Evolutionary conservation across 2,113 vertebrate species (phyloP).

Genomic region (Coreoperca whiteheadi): DNA sequence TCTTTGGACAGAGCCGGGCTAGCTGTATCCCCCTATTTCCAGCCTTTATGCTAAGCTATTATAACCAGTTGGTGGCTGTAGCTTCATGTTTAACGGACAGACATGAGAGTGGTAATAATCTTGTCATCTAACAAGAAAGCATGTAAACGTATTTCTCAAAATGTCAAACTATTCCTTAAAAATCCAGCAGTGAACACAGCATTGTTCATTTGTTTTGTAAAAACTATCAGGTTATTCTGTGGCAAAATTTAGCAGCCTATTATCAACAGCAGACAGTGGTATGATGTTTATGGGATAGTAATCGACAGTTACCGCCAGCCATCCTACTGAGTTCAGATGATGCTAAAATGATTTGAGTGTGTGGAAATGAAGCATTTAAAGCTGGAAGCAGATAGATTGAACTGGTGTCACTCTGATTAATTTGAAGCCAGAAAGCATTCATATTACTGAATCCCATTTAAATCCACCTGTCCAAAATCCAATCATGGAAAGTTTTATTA

Average conservation of each 20-base stretch:
- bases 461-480: constrained; percentile 35
- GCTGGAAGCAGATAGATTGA: constrained; percentile 29
- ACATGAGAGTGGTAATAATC: no score
- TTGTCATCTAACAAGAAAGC: background rate
- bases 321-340: constrained; percentile 23
- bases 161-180: no score
- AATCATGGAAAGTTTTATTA: constrained; percentile 8
- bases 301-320: background rate
- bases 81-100: background rate
- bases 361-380: constrained; percentile 50
- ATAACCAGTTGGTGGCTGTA: background rate
- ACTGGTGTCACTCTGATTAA: constrained; percentile 32
- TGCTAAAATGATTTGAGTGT: constrained; percentile 45
- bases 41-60: background rate
- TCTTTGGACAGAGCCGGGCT: background rate
- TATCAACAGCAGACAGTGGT: background rate
- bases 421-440: constrained; percentile 30
- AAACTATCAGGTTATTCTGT: background rate
- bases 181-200: background rate
- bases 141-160: no score
- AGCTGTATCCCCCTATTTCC: background rate
- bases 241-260: background rate
- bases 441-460: constrained; percentile 22
- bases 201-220: background rate
- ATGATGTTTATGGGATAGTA: background rate